Evolutionary conservation across 2,797 vertebrate genomes (phyloP), one percentile per base, ranked within the genome.

Genomic region (Lagocephalus sceleratus): DNA sequence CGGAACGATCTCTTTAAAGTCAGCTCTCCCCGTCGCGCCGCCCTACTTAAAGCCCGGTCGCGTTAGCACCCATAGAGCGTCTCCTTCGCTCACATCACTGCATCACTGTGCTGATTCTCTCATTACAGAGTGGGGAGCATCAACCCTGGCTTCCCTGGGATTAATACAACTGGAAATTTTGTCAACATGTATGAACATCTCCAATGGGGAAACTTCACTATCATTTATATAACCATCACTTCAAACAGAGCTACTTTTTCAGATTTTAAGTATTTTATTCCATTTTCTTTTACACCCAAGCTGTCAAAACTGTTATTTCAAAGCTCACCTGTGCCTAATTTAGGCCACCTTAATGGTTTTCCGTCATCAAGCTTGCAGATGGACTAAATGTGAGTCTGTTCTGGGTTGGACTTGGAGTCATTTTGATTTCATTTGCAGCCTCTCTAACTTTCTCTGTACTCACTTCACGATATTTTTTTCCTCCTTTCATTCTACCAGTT

Each of bases 121-220:
- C 76, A 79, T 86, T 82, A 79, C 41, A 58, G 55, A 61, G 78
- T 39, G 16, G 19, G 20, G 72, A 71, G 66, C 78, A 81, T 77
- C 75, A 54, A 64, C 67, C 60, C 51, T 21, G 54, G 67, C 70
- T 81, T 67, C 49, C 8, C 58, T 63, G 39, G 65, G 66, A 82
- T 75, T 89, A 88, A 90, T 87, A 68, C 49, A 72, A 78, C 66
- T n/a, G 57, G 87, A 88, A 82, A 76, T 68, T 87, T 87, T 87
- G 88, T 89, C 89, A 79, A 79, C 76, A 78, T 61, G 59, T 76
- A 87, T 90, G 85, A 90, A 67, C 66, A 55, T 88, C 83, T 75
- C 76, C 32, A 44, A 54, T 63, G 58, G 61, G 67, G 41, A 68
- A 76, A 79, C 75, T 60, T 76, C 21, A 32, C 23, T 47, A 43